Evolutionary conservation across 2,113 vertebrate genomes (phyloP).

Genomic region (Cairina moschata): DNA sequence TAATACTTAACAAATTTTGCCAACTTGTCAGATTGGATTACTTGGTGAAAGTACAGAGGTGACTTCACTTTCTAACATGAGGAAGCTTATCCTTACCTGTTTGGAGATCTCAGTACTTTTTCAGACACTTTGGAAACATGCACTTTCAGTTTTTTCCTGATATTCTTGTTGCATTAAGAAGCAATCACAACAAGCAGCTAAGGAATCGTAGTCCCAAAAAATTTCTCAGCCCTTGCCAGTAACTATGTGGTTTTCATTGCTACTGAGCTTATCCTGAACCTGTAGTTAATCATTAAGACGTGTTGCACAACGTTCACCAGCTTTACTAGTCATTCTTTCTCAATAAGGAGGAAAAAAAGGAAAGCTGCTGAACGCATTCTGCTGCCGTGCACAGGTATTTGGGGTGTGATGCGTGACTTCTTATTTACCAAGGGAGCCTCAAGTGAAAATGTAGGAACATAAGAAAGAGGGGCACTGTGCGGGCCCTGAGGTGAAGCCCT

Average conservation of each 20-base stretch:
- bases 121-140: background rate
- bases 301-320: background rate
- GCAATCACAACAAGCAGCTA: background rate
- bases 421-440: no score
- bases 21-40: background rate
- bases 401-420: background rate
- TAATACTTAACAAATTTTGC: background rate
- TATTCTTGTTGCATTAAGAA: background rate
- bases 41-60: background rate
- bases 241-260: background rate
- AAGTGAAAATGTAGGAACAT: rapidly evolving
- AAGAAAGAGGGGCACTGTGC: no score
- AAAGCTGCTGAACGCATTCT: background rate
- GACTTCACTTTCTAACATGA: background rate
- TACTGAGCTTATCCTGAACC: background rate
- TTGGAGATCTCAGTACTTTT: background rate
- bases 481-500: no score
- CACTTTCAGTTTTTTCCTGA: background rate
- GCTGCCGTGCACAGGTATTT: rapidly evolving
- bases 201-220: background rate
- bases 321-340: background rate
- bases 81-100: slow-evolving; percentile 5
- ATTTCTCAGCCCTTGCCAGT: background rate
- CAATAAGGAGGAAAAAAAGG: background rate
- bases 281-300: slow-evolving; percentile 21